Percentiles rank a stretch among this genome's conserved stretches.
These are phyloP conservation scores for Rhinichthys osculus DNA, from an alignment of 2,797 vertebrate genomes.

Conservation along the genomic window DNA sequence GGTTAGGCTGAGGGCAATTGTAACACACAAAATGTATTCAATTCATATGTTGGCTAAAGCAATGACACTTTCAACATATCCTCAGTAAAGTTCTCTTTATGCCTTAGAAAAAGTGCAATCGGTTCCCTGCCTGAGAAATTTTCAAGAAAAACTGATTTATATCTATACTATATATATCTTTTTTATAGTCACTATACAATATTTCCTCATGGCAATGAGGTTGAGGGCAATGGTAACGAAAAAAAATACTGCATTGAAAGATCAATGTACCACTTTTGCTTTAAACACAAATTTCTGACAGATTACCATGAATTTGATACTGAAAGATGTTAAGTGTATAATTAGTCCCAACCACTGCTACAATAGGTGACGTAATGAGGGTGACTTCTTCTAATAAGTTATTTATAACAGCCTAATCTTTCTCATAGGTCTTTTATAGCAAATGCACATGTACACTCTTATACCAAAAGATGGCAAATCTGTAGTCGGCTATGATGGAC, in stretches of 20 bases:
- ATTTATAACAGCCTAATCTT: neutral
- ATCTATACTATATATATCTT: neutral
- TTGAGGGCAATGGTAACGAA: neutral
- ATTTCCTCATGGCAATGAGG: neutral
- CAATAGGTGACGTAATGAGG: neutral
- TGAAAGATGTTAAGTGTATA: neutral
- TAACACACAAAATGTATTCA: neutral
- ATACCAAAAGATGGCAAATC: neutral
- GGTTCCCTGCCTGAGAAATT: neutral
- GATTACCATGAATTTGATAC: neutral
- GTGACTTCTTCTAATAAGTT: neutral
- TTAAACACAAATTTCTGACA: neutral
- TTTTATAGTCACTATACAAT: neutral
- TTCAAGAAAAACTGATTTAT: neutral
- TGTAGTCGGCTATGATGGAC: neutral
- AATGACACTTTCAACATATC: neutral
- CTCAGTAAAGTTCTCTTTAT: neutral
- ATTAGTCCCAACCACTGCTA: neutral
- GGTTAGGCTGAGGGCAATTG: neutral
- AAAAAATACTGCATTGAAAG: neutral
- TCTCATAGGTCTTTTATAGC: neutral
- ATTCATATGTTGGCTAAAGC: neutral
- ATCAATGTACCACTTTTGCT: neutral
- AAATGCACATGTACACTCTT: neutral
- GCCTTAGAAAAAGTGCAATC: neutral